Conservation (phyloP, 2,888 invertebrate genomes). For the Enchytraeus crypticus region DNA sequence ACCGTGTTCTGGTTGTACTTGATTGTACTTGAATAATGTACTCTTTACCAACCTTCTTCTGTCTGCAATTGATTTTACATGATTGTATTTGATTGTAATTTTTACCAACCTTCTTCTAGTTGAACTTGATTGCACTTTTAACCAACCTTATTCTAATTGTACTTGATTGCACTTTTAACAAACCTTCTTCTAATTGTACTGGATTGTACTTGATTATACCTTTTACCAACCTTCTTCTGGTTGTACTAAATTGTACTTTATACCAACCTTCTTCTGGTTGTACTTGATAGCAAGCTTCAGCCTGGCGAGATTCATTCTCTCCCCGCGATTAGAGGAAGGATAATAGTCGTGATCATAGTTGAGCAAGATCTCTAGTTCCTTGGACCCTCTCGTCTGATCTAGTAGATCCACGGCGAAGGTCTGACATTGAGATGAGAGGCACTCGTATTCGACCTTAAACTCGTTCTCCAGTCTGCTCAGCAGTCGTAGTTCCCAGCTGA, state of each 20-base stretch:
- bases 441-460: conserved; percentile 79
- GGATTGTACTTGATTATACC: no score
- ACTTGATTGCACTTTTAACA: no score
- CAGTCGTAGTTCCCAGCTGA: conserved; percentile 90
- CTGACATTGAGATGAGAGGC: conserved; percentile 54
- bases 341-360: conserved; percentile 69
- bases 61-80: no score
- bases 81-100: no score
- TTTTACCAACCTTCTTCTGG: conserved; percentile 90
- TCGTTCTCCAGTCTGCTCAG: conserved; percentile 94
- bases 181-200: no score
- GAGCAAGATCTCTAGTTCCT: conserved; percentile 86
- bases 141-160: no score
- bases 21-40: no score
- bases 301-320: conserved; percentile 78
- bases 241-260: conserved; percentile 89
- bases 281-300: conserved; percentile 92
- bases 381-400: conserved; percentile 89
- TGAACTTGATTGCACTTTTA: no score
- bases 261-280: conserved; percentile 88
- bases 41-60: no score
- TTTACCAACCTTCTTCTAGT: no score
- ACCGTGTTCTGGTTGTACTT: conserved; percentile 95
- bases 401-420: conserved; percentile 92
- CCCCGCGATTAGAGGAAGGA: conserved; percentile 56